Evolutionary conservation across 2,113 vertebrate species (phyloP).

Genomic region (Calonectris borealis): DNA sequence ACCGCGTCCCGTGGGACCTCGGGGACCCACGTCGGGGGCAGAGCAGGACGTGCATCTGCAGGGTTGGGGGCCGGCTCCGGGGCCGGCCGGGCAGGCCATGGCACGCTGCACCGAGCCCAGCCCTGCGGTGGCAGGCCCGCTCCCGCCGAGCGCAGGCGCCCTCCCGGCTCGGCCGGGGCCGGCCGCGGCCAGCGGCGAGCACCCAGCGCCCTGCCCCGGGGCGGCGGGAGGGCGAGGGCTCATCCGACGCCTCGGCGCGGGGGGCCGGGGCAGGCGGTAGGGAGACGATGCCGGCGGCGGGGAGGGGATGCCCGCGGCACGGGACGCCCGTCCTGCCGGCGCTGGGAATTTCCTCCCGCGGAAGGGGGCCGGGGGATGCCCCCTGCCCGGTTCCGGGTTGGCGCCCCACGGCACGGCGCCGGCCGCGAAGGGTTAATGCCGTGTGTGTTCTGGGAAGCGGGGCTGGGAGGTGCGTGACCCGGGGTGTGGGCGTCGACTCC

Average conservation of each 20-base stretch:
- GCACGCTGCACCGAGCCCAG: not conserved
- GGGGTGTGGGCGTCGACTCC: slow-evolving; percentile 65
- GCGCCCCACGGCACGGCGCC: not conserved
- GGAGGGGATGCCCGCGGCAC: not conserved
- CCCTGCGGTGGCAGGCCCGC: not conserved
- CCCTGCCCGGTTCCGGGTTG: slow-evolving; percentile 5
- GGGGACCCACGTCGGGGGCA: not conserved
- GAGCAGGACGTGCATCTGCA: not conserved
- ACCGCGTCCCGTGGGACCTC: not conserved
- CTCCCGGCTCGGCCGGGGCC: no score
- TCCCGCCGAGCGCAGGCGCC: not conserved
- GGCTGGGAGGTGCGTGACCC: slow-evolving; percentile 62
- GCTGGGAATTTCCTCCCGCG: slow-evolving; percentile 9
- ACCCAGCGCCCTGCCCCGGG: not conserved
- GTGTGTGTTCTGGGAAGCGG: slow-evolving; percentile 45
- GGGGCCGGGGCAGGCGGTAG: not conserved
- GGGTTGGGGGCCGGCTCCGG: not conserved
- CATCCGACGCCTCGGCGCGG: accelerated
- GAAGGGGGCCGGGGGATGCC: not conserved
- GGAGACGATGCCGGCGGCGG: accelerated
- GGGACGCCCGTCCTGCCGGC: not conserved
- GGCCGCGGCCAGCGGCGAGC: no score
- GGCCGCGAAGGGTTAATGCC: slow-evolving; percentile 56
- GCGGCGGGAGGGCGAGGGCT: not conserved
- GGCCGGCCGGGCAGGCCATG: not conserved